A percentile compares a stretch with the other conserved stretches of the same genome.
phyloP scores from a whole-genome alignment of 2,888 invertebrate species.

The Meiosimyza platycephala region DNA sequence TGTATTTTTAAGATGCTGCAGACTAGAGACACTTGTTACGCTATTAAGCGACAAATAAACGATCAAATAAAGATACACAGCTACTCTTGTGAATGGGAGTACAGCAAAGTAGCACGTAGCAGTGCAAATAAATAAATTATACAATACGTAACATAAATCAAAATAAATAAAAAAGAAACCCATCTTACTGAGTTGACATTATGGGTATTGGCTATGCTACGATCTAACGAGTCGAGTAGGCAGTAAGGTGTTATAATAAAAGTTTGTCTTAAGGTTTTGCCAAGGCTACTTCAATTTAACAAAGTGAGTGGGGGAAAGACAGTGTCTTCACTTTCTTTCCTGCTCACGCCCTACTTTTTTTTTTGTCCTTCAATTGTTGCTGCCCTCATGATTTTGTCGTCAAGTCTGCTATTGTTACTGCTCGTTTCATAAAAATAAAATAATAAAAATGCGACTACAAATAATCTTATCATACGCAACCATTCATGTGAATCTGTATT shows the following conservation, averaged over 20 bases:
- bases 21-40: conserved; percentile 25
- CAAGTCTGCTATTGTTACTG: not conserved
- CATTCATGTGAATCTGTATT: conserved; percentile 31
- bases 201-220: too few species aligned
- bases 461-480: conserved; percentile 28
- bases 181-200: too few species aligned
- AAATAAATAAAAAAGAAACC: not conserved
- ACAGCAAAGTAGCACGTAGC: not conserved
- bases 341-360: not conserved
- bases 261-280: too few species aligned
- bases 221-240: too few species aligned
- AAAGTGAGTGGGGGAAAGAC: too few species aligned
- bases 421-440: not conserved
- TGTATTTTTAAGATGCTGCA: not conserved
- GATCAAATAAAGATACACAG: not conserved
- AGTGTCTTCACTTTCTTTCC: too few species aligned
- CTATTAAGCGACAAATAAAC: not conserved
- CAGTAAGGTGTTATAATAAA: too few species aligned
- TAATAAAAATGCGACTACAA: not conserved
- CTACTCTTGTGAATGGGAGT: not conserved
- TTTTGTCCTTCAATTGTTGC: not conserved
- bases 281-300: too few species aligned
- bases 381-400: not conserved
- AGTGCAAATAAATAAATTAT: conserved; percentile 17
- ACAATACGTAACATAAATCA: not conserved